Evolutionary conservation across 2,113 vertebrate genomes (phyloP).

Genomic region (Grammomys dolichurus): DNA sequence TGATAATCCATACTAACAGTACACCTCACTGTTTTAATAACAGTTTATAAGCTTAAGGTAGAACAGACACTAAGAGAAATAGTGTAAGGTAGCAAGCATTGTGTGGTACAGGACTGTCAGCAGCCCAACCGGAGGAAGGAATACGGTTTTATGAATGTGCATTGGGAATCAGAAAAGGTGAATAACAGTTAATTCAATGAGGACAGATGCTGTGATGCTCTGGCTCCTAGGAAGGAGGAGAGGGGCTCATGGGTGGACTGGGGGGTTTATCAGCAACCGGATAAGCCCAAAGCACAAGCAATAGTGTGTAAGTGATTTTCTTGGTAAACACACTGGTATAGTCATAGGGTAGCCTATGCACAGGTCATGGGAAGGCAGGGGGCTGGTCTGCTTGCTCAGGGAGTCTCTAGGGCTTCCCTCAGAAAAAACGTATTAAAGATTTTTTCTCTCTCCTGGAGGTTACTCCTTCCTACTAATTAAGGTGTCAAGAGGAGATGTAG

Average conservation of each 20-base stretch:
- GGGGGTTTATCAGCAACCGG: not conserved
- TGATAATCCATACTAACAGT: not conserved
- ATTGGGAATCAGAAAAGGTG: not conserved
- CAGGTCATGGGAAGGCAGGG: not conserved
- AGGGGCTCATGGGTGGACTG: not conserved
- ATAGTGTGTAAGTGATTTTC: not conserved
- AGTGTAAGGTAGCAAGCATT: fast-evolving
- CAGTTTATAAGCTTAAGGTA: not conserved
- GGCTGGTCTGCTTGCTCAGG: not conserved
- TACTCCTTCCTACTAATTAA: not conserved
- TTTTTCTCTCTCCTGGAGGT: not conserved
- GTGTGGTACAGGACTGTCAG: not conserved
- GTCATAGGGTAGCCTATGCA: not conserved
- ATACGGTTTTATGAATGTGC: not conserved
- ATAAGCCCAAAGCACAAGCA: not conserved
- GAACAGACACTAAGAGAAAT: not conserved
- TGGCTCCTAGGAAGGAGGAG: not conserved
- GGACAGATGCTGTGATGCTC: not conserved
- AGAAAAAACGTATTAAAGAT: not conserved
- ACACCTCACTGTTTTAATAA: not conserved
- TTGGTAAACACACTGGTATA: not conserved
- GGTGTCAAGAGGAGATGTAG: not conserved
- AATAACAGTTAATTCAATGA: not conserved
- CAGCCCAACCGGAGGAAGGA: not conserved
- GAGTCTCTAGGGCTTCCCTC: not conserved